Evolutionary conservation across 2,797 vertebrate species (phyloP).

Genomic region (Hypotaenidia okinawae): DNA sequence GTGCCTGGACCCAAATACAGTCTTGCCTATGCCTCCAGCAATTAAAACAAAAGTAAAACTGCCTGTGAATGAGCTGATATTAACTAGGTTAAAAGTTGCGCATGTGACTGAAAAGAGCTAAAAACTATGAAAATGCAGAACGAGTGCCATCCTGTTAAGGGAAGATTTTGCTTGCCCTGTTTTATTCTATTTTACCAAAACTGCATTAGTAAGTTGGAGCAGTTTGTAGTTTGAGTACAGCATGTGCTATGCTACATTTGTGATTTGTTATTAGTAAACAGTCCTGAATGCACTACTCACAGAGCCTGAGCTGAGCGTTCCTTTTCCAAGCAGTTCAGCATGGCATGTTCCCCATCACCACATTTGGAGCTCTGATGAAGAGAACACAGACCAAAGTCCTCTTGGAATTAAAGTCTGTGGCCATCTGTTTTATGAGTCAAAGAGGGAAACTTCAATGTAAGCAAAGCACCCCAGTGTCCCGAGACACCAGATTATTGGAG

Average conservation of each 20-base stretch:
- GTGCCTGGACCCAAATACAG: neutral
- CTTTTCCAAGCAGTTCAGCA: neutral
- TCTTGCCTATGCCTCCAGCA: neutral
- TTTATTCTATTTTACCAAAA: neutral
- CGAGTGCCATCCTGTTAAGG: fast-evolving
- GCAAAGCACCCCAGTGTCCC: neutral
- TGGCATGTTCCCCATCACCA: neutral
- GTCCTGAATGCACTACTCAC: neutral
- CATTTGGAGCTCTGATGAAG: neutral
- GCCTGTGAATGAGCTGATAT: neutral
- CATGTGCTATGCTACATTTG: neutral
- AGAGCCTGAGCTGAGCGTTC: neutral
- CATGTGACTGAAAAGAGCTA: neutral
- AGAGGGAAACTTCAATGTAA: neutral
- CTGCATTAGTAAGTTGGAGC: neutral
- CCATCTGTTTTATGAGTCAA: neutral
- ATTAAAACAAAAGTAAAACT: neutral
- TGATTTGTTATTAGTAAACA: neutral
- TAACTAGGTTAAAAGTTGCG: neutral
- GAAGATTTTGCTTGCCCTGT: neutral
- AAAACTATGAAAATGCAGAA: neutral
- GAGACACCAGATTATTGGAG: neutral
- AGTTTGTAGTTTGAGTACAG: neutral
- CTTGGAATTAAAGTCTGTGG: neutral
- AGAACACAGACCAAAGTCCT: neutral